These are phyloP conservation scores for Onthophagus sagittarius DNA, from an alignment of 2,888 invertebrate genomes.

Conservation along the genomic window DNA sequence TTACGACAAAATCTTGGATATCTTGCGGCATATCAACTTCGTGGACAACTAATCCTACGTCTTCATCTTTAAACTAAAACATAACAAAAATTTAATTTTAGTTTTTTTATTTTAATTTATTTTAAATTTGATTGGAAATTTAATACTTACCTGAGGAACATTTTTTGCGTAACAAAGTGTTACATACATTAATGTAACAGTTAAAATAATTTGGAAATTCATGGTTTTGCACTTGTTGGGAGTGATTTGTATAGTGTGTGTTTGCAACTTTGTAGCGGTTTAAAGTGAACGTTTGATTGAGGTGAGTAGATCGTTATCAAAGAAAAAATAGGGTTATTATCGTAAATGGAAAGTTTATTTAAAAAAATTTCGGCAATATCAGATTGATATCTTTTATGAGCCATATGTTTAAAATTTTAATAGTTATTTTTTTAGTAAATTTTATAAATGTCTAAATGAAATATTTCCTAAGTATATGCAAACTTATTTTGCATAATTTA, in stretches of 20 bases:
- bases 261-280: background rate
- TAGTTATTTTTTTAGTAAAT: too few species aligned
- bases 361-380: too few species aligned
- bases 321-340: background rate
- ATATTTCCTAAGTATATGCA: too few species aligned
- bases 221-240: background rate
- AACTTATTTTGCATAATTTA: too few species aligned
- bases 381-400: too few species aligned
- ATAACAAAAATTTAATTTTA: background rate
- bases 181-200: background rate
- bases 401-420: too few species aligned
- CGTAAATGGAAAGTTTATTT: background rate
- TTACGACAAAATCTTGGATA: background rate
- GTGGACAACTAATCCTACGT: slow-evolving; percentile 1
- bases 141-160: background rate
- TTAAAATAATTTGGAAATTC: background rate
- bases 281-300: background rate
- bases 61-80: background rate
- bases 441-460: too few species aligned
- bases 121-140: background rate
- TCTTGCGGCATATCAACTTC: slow-evolving; percentile 4
- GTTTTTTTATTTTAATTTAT: background rate
- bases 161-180: background rate
- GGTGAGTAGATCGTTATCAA: background rate
- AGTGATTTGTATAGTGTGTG: background rate